Base-by-base conservation (phyloP, 92 coral and sea anemone genomes). In the Porites evermanni region DNA sequence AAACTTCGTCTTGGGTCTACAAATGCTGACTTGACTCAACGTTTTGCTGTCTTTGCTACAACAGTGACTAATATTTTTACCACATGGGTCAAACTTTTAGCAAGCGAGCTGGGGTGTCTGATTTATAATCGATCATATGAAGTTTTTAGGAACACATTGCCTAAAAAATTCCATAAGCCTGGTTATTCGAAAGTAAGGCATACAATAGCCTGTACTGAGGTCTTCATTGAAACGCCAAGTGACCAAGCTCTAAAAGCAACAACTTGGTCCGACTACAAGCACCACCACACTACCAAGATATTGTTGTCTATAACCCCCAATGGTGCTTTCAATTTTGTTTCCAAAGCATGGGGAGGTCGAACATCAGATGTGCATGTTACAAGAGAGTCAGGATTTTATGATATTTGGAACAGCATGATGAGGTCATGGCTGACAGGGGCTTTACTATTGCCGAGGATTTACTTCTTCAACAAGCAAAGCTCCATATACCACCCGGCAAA, bases 1-100 rank as follows among this genome's bases (percentile, higher is more conserved):
- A 91, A 91, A 82, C 74, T 81, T 19, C 88, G 88, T 59, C 72
- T 93, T 24, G 90, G 95, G 12, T 89, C 95, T 52, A 89, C 93
- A 12, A 89, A 82, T 79, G 80, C 79, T 18, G 93, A 90, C 51
- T 84, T 92, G 51, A 93, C 89, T 10, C 91, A 89, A 54, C 74
- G 94, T 44, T 91, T 91, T 79, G 88, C 85, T 16, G 70, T 88
- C 20, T 79, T 84, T 5, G 26, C 69, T 2, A 83, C 87, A 24
- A 86, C 87, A 12, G 91, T 89, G 8, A 52, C 92, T 3, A 81
- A 75, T 44, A 75, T 80, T 84, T 85, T 88, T 51, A 92, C 76
- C 18, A 92, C 95, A 21, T 89, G 93, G 95, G 51, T 89, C 54
- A 89, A 89, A 72, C 4, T 89, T 51, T 66, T 90, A 53, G 90